Evolutionary conservation across 2,888 invertebrate species (phyloP).

Genomic region (Diogma glabrata): DNA sequence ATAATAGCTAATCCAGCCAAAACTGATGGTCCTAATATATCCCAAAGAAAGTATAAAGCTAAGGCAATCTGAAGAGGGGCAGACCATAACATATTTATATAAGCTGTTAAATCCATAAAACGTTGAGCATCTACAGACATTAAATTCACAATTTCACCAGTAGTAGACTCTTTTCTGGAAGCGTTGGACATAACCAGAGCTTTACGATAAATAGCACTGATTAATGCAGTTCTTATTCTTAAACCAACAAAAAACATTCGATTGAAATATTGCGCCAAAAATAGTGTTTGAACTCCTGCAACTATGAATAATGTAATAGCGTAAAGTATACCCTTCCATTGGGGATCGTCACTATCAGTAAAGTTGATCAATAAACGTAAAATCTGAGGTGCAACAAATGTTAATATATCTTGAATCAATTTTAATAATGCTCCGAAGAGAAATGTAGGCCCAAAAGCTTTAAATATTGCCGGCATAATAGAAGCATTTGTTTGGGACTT

Average conservation of each 20-base stretch:
- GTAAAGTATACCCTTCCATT: constrained; percentile 83
- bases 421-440: constrained; percentile 77
- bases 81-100: constrained; percentile 83
- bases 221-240: constrained; percentile 75
- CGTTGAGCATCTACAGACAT: constrained; percentile 86
- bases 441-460: constrained; percentile 80
- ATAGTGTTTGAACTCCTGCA: constrained; percentile 68
- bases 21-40: constrained; percentile 73
- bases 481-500: constrained; percentile 58
- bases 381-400: constrained; percentile 83
- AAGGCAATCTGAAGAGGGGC: constrained; percentile 80
- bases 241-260: constrained; percentile 84
- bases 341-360: constrained; percentile 46
- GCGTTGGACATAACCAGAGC: constrained; percentile 68
- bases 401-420: constrained; percentile 67
- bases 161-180: constrained; percentile 69
- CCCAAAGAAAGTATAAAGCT: constrained; percentile 76
- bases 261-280: constrained; percentile 85
- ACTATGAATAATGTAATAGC: constrained; percentile 61
- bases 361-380: constrained; percentile 65
- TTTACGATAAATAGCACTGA: constrained; percentile 84
- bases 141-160: constrained; percentile 84
- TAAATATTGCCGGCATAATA: constrained; percentile 69
- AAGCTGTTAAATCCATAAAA: constrained; percentile 74
- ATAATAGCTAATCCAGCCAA: constrained; percentile 85